Evolutionary conservation across 1,140 invertebrate genomes (phyloP), one percentile per base, ranked within the genome.

Genomic region (Hylyphantes graminicola): DNA sequence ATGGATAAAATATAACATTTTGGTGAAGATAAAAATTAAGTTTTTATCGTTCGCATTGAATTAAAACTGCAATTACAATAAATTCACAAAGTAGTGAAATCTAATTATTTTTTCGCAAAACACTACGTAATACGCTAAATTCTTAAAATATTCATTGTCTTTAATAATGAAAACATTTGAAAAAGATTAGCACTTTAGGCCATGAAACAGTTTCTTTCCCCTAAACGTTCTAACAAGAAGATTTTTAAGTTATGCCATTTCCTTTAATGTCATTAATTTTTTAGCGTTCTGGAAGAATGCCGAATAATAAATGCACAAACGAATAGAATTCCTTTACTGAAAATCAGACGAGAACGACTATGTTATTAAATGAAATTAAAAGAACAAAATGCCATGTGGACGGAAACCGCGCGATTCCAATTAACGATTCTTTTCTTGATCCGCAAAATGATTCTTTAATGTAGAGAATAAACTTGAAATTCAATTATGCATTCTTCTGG

Each of bases 331-430:
- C 54, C 13, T 21, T 57, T 21, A 74, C 55, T 74, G 72, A 74
- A 57, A 57, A 74, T 57, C 17, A 15, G 11, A 10, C 10, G 54
- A 19, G 35, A 21, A 57, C 57, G 55, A 57, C 12, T 74, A 57
- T 21, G 19, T 21, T 57, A 55, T 74, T 74, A 74, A 74, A 74
- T 74, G 53, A 74, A 74, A 74, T 74, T 74, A 74, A 74, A 74
- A 74, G 72, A 12, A 19, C 21, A 74, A 70, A 74, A 55, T 48
- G 72, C 9, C 53, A 17, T 59, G 19, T 57, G 19, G 72, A 48
- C 54, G n/a, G 19, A 50, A 53, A 35, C 35, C 15, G 54, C 55
- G 72, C 57, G 55, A 57, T 74, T 74, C 53, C 72, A 74, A 74
- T 74, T 74, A 74, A 74, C 72, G 72, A 57, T 51, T 74, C n/a